These are phyloP conservation scores for Anthoptus insignis DNA, from an alignment of 2,888 invertebrate species.

Conservation along the genomic window DNA sequence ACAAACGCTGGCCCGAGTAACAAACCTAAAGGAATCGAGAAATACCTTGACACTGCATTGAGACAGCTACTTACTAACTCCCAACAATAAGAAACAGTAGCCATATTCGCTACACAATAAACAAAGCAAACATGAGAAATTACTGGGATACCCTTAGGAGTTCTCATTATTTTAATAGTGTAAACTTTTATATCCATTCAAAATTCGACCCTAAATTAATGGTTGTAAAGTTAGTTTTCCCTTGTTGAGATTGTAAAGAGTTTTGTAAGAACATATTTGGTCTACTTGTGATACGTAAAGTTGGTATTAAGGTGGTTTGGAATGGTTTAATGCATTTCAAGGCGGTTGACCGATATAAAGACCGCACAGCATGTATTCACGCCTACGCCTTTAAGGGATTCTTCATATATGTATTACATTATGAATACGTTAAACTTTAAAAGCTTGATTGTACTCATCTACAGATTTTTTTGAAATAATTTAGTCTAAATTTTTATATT, in stretches of 20 bases:
- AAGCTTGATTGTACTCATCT: too few species aligned
- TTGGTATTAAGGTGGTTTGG: conserved; percentile 53
- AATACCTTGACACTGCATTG: conserved; percentile 46
- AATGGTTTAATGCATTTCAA: conserved; percentile 48
- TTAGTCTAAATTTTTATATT: too few species aligned
- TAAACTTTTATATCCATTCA: conserved; percentile 55
- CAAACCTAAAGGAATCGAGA: conserved; percentile 13
- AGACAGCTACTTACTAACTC: conserved; percentile 49
- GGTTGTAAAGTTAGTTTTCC: too few species aligned
- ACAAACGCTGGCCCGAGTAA: neutral
- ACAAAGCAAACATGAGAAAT: conserved; percentile 82
- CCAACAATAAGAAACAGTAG: conserved; percentile 72
- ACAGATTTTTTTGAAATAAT: too few species aligned
- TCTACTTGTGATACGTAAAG: conserved; percentile 49
- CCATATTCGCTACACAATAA: conserved; percentile 76
- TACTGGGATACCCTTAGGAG: conserved; percentile 78
- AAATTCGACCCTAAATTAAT: conserved; percentile 56
- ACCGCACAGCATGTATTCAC: conserved; percentile 76
- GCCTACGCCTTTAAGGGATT: conserved; percentile 59
- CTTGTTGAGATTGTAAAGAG: too few species aligned
- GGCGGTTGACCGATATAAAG: conserved; percentile 65
- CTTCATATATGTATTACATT: neutral
- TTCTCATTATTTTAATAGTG: conserved; percentile 82
- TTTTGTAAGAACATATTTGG: conserved; percentile 53
- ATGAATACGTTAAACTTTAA: too few species aligned